Base-by-base conservation (phyloP, 2,888 invertebrate genomes). In the Acleris emargana region DNA sequence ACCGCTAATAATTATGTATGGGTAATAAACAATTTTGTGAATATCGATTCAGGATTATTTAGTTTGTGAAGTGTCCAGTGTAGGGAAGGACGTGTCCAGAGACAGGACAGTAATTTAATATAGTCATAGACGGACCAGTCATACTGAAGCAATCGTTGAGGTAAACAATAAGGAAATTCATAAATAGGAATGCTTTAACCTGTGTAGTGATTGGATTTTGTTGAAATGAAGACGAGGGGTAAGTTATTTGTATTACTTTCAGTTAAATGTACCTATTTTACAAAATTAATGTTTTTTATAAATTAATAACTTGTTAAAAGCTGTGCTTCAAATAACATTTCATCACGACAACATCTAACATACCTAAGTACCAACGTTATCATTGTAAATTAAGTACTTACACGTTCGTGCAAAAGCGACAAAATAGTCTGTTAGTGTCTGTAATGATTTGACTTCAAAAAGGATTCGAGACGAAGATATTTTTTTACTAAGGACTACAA, bases 131-230 rank as follows among this genome's bases (percentile, higher is more conserved):
- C n/a, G 25, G 3, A 16, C 25, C n/a, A 51, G 51, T 51, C 51
- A 51, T 51, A 22, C 38, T 38, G 13, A 38, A 25, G 45, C 45
- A n/a, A 45, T 45, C 16, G 17, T 20, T 61, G 22, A 59, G 50
- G 58, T 51, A 51, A 58, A 59, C 20, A 20, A 61, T 53, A 61
- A 61, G 61, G 61, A 61, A 47, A 61, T 45, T 9, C n/a, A 32
- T 22, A 11, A 22, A 16, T 38, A 20, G 13, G 18, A 18, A 58
- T n/a, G 18, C 20, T 38, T 16, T 58, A 49, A 25, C 22, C n/a
- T 2, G 58, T 47, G 17, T 28, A n/a, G 45, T n/a, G n/a, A 45
- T 16, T 45, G 45, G n/a, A 5, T 16, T 16, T n/a, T 20, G 25
- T 45, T n/a, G 28, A 45, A 47, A 53, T 61, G 53, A 53, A 53